Evolutionary conservation across 2,888 invertebrate genomes (phyloP).

Genomic region (Bombyx huttoni): DNA sequence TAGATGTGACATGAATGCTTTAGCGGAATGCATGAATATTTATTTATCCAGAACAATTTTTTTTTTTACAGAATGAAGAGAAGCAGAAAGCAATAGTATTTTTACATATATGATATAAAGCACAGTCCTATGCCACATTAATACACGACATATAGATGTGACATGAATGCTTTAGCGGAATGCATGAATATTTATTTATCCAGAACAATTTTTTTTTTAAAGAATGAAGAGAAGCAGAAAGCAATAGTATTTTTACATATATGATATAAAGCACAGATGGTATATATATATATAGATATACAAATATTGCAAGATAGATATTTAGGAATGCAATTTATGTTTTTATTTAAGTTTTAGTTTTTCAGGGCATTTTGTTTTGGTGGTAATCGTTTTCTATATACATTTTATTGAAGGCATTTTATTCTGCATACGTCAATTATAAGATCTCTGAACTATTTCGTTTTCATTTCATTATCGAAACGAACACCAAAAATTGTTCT

Average conservation of each 20-base stretch:
- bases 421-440: neutral
- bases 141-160: neutral
- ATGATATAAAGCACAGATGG: neutral
- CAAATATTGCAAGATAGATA: neutral
- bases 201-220: constrained; percentile 50
- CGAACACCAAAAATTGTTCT: neutral
- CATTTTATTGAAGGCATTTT: neutral
- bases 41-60: constrained; percentile 57
- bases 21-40: neutral
- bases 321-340: neutral
- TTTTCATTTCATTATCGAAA: no score
- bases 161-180: neutral
- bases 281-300: neutral
- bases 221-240: neutral
- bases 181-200: constrained; percentile 8
- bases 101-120: neutral
- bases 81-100: neutral
- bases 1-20: neutral
- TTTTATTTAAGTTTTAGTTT: neutral
- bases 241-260: neutral
- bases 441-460: neutral
- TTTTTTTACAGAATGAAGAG: constrained; percentile 7
- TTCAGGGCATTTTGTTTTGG: neutral
- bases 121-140: constrained; percentile 8
- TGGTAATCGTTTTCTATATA: neutral